Evolutionary conservation across 2,888 invertebrate species (phyloP).

Genomic region (Slavum lentiscoides): DNA sequence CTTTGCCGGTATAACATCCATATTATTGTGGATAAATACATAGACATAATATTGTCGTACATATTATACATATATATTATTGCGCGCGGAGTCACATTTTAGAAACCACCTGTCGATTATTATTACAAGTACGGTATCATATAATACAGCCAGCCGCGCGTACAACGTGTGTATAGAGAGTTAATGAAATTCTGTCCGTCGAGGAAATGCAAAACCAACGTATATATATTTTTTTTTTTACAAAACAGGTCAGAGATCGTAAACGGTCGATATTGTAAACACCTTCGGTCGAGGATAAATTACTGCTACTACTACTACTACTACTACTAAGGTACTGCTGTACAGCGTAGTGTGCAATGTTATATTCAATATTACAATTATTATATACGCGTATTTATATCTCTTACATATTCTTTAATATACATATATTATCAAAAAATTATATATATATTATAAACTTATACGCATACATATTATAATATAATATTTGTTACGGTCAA

Average conservation of each 20-base stretch:
- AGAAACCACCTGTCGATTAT: constrained; percentile 22
- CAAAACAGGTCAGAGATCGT: constrained; percentile 50
- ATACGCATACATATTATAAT: no score
- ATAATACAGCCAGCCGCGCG: neutral
- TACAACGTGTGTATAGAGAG: neutral
- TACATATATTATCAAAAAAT: neutral
- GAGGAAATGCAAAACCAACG: constrained; percentile 36
- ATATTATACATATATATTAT: neutral
- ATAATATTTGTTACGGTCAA: no score
- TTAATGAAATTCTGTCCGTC: constrained; percentile 40
- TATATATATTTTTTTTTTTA: constrained; percentile 4
- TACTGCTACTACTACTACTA: neutral
- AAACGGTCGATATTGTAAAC: constrained; percentile 41
- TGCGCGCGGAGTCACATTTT: constrained; percentile 3
- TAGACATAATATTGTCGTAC: no score
- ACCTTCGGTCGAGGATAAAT: constrained; percentile 23
- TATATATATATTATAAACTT: neutral
- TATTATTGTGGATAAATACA: no score
- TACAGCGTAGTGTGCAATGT: no score
- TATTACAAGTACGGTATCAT: neutral
- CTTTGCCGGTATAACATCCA: no score
- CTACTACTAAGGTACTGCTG: no score
- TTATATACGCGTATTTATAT: no score
- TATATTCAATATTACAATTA: no score
- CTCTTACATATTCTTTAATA: neutral